Evolutionary conservation across 2,888 invertebrate genomes (phyloP).

Genomic region (Lasioglossum oenotherae): DNA sequence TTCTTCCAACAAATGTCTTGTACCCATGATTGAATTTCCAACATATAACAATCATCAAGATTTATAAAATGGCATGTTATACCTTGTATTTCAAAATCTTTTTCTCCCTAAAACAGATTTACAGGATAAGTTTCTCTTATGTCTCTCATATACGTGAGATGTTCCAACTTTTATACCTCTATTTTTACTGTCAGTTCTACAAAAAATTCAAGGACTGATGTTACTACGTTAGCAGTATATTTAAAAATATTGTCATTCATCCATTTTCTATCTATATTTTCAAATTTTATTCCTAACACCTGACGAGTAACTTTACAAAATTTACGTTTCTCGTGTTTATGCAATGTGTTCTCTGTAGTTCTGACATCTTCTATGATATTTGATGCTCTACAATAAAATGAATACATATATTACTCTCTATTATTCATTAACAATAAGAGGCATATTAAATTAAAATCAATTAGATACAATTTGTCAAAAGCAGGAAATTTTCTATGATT

Average conservation of each 20-base stretch:
- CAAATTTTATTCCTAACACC: constrained; percentile 67
- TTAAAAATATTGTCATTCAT: constrained; percentile 60
- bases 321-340: constrained; percentile 15
- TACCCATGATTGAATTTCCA: constrained; percentile 73
- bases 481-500: constrained; percentile 14
- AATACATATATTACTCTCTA: background rate
- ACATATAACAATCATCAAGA: constrained; percentile 56
- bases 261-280: constrained; percentile 69
- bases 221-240: constrained; percentile 62
- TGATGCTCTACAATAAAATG: constrained; percentile 25
- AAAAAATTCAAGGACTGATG: constrained; percentile 59
- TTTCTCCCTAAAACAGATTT: constrained; percentile 38
- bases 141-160: background rate
- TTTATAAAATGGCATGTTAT: constrained; percentile 68
- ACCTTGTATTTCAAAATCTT: constrained; percentile 60
- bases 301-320: constrained; percentile 55
- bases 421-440: background rate
- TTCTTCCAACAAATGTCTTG: constrained; percentile 61
- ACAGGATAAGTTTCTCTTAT: background rate
- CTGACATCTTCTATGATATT: background rate
- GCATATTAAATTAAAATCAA: background rate
- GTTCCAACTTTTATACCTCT: constrained; percentile 58
- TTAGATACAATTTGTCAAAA: constrained; percentile 24
- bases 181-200: constrained; percentile 67
- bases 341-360: background rate